Evolutionary conservation across 2,113 vertebrate species (phyloP).

Genomic region (Myxocyprinus asiaticus): DNA sequence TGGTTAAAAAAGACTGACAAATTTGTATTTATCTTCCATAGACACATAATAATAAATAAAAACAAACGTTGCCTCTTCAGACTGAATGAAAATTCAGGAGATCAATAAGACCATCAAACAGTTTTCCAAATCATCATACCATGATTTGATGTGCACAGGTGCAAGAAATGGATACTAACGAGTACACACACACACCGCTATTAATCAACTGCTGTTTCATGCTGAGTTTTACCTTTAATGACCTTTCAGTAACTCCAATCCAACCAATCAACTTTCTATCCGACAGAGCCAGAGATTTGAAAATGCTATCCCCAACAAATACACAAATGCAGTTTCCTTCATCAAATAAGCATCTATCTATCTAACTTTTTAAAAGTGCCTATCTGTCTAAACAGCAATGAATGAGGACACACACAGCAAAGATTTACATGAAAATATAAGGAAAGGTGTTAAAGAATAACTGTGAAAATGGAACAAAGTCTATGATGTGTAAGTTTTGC

Average conservation of each 20-base stretch:
- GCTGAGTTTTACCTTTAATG: slow-evolving; percentile 49
- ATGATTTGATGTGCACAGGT: slow-evolving; percentile 9
- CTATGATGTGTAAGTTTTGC: background rate
- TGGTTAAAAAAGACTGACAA: too few species aligned
- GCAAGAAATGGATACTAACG: background rate
- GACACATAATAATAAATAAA: too few species aligned
- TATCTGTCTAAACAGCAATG: background rate
- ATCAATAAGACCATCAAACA: background rate
- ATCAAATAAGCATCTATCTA: background rate
- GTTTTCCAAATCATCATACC: background rate
- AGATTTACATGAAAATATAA: slow-evolving; percentile 6
- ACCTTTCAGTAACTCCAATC: slow-evolving; percentile 44
- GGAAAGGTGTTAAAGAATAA: background rate
- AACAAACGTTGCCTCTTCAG: too few species aligned
- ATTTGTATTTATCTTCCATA: too few species aligned
- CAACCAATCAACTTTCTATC: slow-evolving; percentile 40
- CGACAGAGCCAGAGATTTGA: slow-evolving; percentile 22
- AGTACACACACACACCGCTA: slow-evolving; percentile 15
- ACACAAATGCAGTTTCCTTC: too few species aligned
- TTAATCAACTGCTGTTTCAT: slow-evolving; percentile 22
- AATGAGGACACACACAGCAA: background rate
- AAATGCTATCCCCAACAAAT: too few species aligned
- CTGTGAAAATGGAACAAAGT: background rate
- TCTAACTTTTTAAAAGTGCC: background rate
- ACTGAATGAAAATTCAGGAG: background rate